These are phyloP conservation scores for Takifugu bimaculatus DNA, from an alignment of 2,113 vertebrate genomes.

Conservation along the genomic window DNA sequence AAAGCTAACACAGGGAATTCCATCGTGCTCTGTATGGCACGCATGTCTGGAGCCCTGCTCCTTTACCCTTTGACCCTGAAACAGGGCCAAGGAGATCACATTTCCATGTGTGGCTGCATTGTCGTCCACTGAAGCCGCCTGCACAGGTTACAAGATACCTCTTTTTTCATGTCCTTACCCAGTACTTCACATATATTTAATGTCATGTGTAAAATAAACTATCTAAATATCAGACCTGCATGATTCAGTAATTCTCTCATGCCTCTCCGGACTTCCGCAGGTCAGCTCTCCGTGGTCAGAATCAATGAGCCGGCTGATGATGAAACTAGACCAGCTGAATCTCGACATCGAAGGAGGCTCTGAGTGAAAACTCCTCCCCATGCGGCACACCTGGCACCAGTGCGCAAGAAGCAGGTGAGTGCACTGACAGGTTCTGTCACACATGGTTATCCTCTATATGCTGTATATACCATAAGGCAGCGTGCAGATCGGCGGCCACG, in stretches of 20 bases:
- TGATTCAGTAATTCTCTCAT: slow-evolving; percentile 5
- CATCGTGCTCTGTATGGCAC: slow-evolving; percentile 42
- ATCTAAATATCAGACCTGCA: background rate
- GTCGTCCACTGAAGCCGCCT: slow-evolving; percentile 18
- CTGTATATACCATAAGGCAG: background rate
- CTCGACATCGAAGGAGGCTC: slow-evolving; percentile 86
- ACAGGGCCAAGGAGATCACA: slow-evolving; percentile 38
- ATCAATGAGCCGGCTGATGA: slow-evolving; percentile 83
- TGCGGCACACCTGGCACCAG: slow-evolving; percentile 70
- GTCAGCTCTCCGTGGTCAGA: slow-evolving; percentile 75
- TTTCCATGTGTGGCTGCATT: slow-evolving; percentile 49
- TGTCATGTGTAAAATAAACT: background rate
- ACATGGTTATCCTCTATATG: no score
- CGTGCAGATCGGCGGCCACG: slow-evolving; percentile 28
- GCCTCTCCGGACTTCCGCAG: slow-evolving; percentile 53
- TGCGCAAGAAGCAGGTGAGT: slow-evolving; percentile 74
- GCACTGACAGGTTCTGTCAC: background rate
- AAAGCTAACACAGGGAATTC: slow-evolving; percentile 54
- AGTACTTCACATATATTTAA: background rate
- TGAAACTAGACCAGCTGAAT: slow-evolving; percentile 82
- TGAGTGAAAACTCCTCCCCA: slow-evolving; percentile 78
- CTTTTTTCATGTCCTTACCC: slow-evolving; percentile 20
- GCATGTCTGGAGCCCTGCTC: slow-evolving; percentile 45
- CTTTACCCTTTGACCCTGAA: slow-evolving; percentile 46
- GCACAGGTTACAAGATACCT: slow-evolving; percentile 38